Evolutionary conservation across 2,797 vertebrate species (phyloP).

Genomic region (Parotocinclus haroldoi): DNA sequence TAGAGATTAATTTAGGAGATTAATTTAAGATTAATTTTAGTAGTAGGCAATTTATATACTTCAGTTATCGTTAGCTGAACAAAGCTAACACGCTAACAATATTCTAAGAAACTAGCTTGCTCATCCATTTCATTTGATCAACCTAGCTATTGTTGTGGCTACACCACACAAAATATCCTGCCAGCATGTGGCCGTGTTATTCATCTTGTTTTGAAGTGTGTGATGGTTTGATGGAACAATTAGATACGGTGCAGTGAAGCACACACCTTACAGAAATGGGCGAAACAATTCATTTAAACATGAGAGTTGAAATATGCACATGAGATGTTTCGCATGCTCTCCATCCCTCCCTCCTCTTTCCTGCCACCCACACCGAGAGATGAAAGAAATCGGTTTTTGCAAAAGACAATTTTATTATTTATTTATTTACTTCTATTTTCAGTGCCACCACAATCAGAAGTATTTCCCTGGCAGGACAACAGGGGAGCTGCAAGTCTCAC

Average conservation of each 20-base stretch:
- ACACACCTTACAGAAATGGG: conserved; percentile 11
- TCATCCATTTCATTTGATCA: conserved; percentile 57
- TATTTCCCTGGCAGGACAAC: conserved; percentile 18
- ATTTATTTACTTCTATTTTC: conserved; percentile 14
- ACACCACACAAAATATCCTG: conserved; percentile 30
- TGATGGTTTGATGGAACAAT: conserved; percentile 36
- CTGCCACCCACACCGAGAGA: conserved; percentile 36
- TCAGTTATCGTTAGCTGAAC: neutral
- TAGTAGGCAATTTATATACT: too few relatives aligned
- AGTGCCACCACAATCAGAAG: conserved; percentile 42
- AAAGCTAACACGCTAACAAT: neutral
- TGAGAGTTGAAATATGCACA: conserved; percentile 35
- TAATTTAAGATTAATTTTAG: too few relatives aligned
- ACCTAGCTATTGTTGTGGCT: conserved; percentile 23
- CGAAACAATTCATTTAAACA: too few relatives aligned
- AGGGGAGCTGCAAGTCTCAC: too few relatives aligned
- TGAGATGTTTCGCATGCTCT: conserved; percentile 48
- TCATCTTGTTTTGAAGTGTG: conserved; percentile 33
- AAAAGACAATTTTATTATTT: conserved; percentile 17
- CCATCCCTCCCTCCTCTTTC: conserved; percentile 43
- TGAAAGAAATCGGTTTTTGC: conserved; percentile 41
- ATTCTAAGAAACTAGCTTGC: conserved; percentile 17
- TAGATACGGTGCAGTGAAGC: conserved; percentile 27
- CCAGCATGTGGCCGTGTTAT: neutral
- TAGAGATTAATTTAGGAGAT: too few relatives aligned